Conservation (phyloP, 2,888 invertebrate species). For the Tetrapedia diversipes region DNA sequence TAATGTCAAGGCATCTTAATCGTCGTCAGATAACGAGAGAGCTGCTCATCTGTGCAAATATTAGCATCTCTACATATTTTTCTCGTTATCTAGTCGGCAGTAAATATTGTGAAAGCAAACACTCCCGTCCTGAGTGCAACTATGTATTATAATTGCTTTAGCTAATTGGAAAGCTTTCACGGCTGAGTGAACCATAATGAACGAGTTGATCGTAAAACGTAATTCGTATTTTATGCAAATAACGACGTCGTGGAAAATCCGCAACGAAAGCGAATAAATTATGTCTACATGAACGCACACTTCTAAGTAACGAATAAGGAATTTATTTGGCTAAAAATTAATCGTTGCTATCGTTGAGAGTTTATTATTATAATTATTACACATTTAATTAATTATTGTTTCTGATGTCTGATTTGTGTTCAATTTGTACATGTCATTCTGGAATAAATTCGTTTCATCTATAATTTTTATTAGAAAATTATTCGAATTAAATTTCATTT, state of each 20-base stretch:
- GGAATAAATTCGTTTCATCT: too few relatives aligned
- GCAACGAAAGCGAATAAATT: too few relatives aligned
- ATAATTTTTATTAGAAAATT: too few relatives aligned
- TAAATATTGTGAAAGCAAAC: conserved; percentile 48
- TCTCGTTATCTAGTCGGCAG: conserved; percentile 20
- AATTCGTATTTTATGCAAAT: not conserved
- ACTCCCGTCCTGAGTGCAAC: not conserved
- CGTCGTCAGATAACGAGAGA: conserved; percentile 23
- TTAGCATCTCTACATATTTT: conserved; percentile 3
- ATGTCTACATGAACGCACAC: too few relatives aligned
- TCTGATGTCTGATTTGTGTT: too few relatives aligned
- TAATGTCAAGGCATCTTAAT: conserved; percentile 18
- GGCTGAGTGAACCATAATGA: conserved; percentile 3
- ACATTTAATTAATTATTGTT: too few relatives aligned
- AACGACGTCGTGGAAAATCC: not conserved
- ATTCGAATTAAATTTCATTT: too few relatives aligned
- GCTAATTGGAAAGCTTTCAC: not conserved
- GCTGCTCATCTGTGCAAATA: conserved; percentile 37
- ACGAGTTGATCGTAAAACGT: not conserved
- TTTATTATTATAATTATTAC: too few relatives aligned
- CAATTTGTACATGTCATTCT: too few relatives aligned
- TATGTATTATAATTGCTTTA: not conserved
- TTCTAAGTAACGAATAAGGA: too few relatives aligned
- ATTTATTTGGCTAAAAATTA: too few relatives aligned
- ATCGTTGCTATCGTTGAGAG: too few relatives aligned